phyloP scores from a whole-genome alignment of 2,888 invertebrate genomes.

The Tipula helvola region DNA sequence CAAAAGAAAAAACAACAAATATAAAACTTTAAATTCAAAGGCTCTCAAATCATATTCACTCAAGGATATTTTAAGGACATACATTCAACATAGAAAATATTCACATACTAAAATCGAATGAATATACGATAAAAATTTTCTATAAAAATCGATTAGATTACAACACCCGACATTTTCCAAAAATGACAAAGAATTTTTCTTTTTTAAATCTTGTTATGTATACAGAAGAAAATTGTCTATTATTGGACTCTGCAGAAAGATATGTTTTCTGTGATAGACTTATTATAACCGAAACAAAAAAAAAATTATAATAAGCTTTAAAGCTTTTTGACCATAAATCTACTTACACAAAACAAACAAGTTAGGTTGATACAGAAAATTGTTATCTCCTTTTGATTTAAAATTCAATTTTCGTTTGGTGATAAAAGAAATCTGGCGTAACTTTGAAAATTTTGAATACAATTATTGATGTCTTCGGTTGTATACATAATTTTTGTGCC shows the following conservation, averaged over 20 bases:
- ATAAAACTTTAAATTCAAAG: neutral
- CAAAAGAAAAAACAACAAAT: neutral
- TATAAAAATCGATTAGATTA: neutral
- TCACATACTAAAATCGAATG: neutral
- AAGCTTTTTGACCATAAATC: neutral
- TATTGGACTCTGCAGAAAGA: neutral
- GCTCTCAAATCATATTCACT: neutral
- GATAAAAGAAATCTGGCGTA: neutral
- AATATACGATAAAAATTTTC: neutral
- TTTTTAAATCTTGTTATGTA: neutral
- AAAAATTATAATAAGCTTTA: neutral
- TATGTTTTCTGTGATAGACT: neutral
- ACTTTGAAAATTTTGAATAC: neutral
- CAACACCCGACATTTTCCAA: neutral
- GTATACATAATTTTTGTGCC: neutral
- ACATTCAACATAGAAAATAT: neutral
- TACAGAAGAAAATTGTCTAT: neutral
- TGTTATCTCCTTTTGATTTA: neutral
- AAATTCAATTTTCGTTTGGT: neutral
- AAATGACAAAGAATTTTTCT: neutral
- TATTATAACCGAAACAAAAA: neutral
- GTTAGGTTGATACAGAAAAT: neutral
- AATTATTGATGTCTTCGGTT: neutral
- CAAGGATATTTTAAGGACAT: neutral
- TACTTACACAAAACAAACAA: neutral